phyloP scores from a whole-genome alignment of 2,113 vertebrate genomes.

The Alexandromys fortis region DNA sequence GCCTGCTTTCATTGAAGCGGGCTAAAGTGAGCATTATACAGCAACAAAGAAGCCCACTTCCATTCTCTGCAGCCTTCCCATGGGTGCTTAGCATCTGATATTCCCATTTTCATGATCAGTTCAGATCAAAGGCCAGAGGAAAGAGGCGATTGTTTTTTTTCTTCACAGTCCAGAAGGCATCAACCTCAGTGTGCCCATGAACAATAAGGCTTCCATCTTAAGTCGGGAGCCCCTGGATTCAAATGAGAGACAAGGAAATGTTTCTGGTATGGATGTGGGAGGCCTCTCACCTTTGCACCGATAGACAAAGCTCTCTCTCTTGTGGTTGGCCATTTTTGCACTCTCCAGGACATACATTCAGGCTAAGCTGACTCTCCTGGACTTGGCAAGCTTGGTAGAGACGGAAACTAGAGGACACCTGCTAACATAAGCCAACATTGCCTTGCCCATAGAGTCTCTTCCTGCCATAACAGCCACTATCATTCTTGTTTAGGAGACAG shows the following conservation, averaged over 20 bases:
- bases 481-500: slow-evolving; percentile 71
- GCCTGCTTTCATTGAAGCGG: neutral
- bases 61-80: neutral
- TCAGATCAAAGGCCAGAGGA: neutral
- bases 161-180: neutral
- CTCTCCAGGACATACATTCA: neutral
- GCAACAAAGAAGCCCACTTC: neutral
- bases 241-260: neutral
- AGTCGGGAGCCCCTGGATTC: neutral
- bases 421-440: slow-evolving; percentile 1
- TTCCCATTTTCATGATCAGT: neutral
- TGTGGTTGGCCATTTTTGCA: neutral
- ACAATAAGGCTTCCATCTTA: neutral
- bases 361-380: neutral
- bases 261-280: neutral
- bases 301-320: neutral
- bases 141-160: neutral
- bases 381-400: slow-evolving; percentile 42
- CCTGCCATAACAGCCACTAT: slow-evolving; percentile 59
- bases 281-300: neutral
- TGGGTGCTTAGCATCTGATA: neutral
- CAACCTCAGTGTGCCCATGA: neutral
- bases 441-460: slow-evolving; percentile 56
- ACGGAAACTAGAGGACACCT: neutral
- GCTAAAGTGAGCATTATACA: neutral